Base-by-base conservation (phyloP, 2,797 vertebrate genomes). In the Chrysocyon brachyurus region DNA sequence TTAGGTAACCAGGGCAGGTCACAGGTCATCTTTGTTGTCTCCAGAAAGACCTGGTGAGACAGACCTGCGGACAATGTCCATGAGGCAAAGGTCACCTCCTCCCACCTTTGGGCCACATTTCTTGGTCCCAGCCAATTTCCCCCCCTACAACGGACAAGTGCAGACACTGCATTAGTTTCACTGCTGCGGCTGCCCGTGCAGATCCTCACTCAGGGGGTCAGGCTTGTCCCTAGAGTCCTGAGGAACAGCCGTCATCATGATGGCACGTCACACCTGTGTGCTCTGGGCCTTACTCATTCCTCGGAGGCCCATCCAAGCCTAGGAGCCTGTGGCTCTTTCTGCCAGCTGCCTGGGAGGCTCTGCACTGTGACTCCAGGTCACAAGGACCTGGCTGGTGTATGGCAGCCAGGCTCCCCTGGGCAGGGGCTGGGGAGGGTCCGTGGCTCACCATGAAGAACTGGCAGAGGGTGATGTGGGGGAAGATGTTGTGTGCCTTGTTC, bases 401-500 rank as follows among this genome's bases (percentile, higher is more conserved):
- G 9, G 66, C 16, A 28, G 24, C 22, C 12, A 2, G 68, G 73
- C 52, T 7, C 19, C 14, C 46, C 0, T 0, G 21, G 63, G 46
- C 7, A 14, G 24, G 72, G 28, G 40, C 12, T 5, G 49, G 3
- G 16, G 1, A 64, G 12, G 75, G 96, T 31, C 28, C 5, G 33
- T 0, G 36, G 68, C 99, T 99, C 98, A 99, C 99, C 99, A 99
- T 99, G 90, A 99, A 99, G 99, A 99, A 99, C 99, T 99, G 99
- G 99, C 99, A 99, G 84, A 99, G 99, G 21, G 99, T 99, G 98
- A 99, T 99, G 98, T 99, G 99, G 16, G 99, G 99, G 98, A 99
- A 99, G 98, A 99, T 99, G 98, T 99, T 99, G 98, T 99, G 99
- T 0, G 99, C 99, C 97, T 99, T 99, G 98, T 99, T 99, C 98